Conservation (phyloP, 2,888 invertebrate genomes). For the Helicoverpa assulta region DNA sequence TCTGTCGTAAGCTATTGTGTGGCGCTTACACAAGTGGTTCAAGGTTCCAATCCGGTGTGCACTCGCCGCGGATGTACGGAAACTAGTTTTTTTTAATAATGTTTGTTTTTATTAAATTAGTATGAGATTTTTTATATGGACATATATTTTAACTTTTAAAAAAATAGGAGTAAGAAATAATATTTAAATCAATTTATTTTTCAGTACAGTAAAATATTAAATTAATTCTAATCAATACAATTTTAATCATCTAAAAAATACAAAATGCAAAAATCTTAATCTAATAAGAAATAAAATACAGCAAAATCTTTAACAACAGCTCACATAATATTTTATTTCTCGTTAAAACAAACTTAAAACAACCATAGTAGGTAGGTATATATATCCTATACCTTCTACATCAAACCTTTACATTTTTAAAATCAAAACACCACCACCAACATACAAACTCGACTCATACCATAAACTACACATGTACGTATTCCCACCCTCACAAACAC, state of each 20-base stretch:
- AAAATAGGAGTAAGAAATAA: not conserved
- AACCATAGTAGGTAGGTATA: not conserved
- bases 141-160: not conserved
- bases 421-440: not conserved
- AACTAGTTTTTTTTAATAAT: conserved; percentile 74
- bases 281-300: too few species aligned
- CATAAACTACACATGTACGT: conserved; percentile 12
- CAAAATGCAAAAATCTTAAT: too few species aligned
- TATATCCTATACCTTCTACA: not conserved
- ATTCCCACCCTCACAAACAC: conserved; percentile 7
- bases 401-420: not conserved
- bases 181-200: too few species aligned
- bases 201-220: too few species aligned
- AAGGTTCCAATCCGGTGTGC: conserved; percentile 86
- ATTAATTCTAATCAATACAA: too few species aligned
- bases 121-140: not conserved
- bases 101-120: conserved; percentile 39
- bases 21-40: conserved; percentile 88
- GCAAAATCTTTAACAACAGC: not conserved
- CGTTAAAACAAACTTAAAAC: not conserved
- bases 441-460: not conserved
- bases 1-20: conserved; percentile 88
- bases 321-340: not conserved
- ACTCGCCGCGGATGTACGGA: conserved; percentile 88
- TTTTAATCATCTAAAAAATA: too few species aligned